Evolutionary conservation across 2,113 vertebrate species (phyloP).

Genomic region (Nycticryphes semicollaris): DNA sequence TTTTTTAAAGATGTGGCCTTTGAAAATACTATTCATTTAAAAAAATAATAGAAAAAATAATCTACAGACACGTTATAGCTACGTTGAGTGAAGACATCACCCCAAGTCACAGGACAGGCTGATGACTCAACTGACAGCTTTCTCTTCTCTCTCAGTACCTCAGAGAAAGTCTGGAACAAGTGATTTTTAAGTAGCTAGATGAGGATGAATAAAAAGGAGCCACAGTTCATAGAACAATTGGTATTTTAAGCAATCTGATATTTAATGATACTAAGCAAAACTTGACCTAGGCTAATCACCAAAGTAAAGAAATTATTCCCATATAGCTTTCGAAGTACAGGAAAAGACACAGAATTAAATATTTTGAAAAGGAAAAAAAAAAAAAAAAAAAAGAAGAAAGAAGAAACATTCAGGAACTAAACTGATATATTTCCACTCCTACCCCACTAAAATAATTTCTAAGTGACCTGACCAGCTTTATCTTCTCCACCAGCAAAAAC

Average conservation of each 20-base stretch:
- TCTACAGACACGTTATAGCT: background rate
- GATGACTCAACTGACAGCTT: background rate
- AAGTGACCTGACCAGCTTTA: background rate
- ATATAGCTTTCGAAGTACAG: background rate
- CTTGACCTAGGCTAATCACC: background rate
- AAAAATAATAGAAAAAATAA: background rate
- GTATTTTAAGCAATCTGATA: background rate
- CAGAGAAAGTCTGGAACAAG: background rate
- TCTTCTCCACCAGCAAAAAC: background rate
- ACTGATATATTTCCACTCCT: background rate
- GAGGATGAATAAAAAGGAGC: background rate
- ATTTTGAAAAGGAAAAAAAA: background rate
- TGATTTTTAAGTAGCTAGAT: background rate
- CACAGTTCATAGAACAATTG: background rate
- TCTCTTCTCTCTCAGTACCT: background rate
- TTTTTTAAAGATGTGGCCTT: fast-evolving
- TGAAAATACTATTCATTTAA: background rate
- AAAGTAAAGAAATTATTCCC: background rate
- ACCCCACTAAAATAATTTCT: background rate
- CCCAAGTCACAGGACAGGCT: background rate
- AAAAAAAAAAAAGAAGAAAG: background rate
- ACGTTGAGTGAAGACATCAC: background rate
- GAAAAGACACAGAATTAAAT: background rate
- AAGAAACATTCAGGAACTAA: background rate
- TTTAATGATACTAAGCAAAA: background rate